A percentile compares a stretch with the other conserved stretches of the same genome.
phyloP scores from a whole-genome alignment of 2,888 invertebrate genomes.

The Amaurobius ferox region DNA sequence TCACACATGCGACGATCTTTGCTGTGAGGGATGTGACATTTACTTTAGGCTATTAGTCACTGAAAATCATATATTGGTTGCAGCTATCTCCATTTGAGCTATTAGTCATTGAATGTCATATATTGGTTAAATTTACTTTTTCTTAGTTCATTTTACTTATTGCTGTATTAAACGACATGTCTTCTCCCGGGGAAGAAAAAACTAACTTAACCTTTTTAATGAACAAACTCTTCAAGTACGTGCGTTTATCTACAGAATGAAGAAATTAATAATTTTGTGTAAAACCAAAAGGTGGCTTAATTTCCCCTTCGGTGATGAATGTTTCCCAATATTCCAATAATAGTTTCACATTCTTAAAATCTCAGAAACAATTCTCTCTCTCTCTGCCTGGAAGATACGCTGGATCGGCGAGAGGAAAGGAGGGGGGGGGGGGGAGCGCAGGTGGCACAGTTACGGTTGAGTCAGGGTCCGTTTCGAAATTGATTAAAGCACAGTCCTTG shows the following conservation, averaged over 20 bases:
- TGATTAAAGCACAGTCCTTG: constrained; percentile 27
- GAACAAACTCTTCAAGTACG: constrained; percentile 34
- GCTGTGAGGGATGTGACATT: too few species aligned
- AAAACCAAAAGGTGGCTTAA: constrained; percentile 55
- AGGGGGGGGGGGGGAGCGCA: constrained; percentile 23
- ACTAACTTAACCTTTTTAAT: constrained; percentile 35
- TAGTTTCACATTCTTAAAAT: constrained; percentile 13
- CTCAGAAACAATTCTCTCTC: constrained; percentile 7
- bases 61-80: too few species aligned
- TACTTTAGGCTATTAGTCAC: too few species aligned
- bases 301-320: constrained; percentile 64
- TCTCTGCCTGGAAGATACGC: constrained; percentile 37
- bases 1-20: too few species aligned
- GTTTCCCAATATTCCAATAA: constrained; percentile 69
- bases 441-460: constrained; percentile 56
- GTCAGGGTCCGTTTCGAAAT: constrained; percentile 45
- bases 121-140: too few species aligned
- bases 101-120: too few species aligned
- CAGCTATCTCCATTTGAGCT: too few species aligned
- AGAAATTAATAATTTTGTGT: constrained; percentile 68
- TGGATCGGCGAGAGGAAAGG: not conserved
- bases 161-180: too few species aligned
- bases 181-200: constrained; percentile 45
- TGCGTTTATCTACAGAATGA: not conserved
- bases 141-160: too few species aligned